Conservation (phyloP, 2,797 vertebrate species). For the Mastacembelus armatus region DNA sequence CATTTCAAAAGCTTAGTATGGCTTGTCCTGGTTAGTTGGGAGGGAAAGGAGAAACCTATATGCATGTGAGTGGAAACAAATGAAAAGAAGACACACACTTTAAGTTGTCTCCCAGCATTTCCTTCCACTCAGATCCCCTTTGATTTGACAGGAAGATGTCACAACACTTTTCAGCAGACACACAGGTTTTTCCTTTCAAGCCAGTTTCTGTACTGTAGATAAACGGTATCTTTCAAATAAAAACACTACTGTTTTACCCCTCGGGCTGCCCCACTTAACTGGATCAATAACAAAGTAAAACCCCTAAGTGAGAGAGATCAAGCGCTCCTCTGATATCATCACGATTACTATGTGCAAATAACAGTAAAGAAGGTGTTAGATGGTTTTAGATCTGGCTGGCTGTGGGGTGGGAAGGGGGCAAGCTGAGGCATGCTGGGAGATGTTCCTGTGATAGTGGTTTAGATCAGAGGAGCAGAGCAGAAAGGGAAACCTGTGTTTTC, state of each 20-base stretch:
- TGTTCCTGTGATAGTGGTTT: slow-evolving; percentile 30
- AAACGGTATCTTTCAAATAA: slow-evolving; percentile 59
- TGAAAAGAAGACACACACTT: slow-evolving; percentile 8
- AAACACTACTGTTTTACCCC: slow-evolving; percentile 33
- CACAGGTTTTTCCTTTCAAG: slow-evolving; percentile 39
- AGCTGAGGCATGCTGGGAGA: slow-evolving; percentile 66
- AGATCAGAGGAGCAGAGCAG: slow-evolving; percentile 62
- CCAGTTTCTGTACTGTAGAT: slow-evolving; percentile 33
- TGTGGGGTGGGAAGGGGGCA: slow-evolving; percentile 59
- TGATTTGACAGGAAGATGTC: slow-evolving; percentile 62
- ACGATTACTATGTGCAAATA: slow-evolving; percentile 67
- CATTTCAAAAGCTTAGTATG: not conserved
- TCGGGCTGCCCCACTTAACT: slow-evolving; percentile 62
- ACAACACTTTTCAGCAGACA: slow-evolving; percentile 37
- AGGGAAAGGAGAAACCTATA: not conserved
- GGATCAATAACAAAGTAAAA: slow-evolving; percentile 76
- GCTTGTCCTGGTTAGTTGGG: not conserved
- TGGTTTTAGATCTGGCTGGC: slow-evolving; percentile 60
- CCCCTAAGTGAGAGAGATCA: slow-evolving; percentile 72
- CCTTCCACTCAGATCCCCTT: slow-evolving; percentile 37
- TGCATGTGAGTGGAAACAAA: not conserved
- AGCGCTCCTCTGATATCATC: slow-evolving; percentile 71
- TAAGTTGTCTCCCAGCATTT: slow-evolving; percentile 27
- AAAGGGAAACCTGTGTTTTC: slow-evolving; percentile 76
- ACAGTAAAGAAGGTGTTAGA: slow-evolving; percentile 54